Percentiles rank a stretch among this genome's conserved stretches.
These are phyloP conservation scores for Bufotes viridis DNA, from an alignment of 2,797 vertebrate genomes.

Conservation along the genomic window DNA sequence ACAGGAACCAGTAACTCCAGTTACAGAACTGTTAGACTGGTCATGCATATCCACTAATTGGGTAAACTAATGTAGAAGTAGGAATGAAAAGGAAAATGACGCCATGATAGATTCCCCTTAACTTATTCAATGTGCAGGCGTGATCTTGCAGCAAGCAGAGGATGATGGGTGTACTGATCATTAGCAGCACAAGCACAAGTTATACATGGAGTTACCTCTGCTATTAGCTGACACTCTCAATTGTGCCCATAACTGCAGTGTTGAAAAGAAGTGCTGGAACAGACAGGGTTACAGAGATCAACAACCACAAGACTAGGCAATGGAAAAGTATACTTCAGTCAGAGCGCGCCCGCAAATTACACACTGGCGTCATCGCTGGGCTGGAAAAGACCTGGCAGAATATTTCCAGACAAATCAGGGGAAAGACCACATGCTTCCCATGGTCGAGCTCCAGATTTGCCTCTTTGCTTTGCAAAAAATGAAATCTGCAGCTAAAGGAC, in stretches of 20 bases:
- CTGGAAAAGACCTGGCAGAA: not conserved
- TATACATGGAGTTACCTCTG: constrained; percentile 64
- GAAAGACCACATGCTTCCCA: too few species aligned
- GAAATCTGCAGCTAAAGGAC: too few species aligned
- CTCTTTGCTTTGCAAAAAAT: too few species aligned
- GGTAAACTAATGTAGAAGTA: not conserved
- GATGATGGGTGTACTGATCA: not conserved
- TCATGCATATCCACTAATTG: not conserved
- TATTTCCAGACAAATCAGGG: not conserved
- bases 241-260: constrained; percentile 73
- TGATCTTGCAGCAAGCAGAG: constrained; percentile 42
- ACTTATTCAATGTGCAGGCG: not conserved
- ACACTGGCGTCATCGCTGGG: not conserved
- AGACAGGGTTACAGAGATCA: constrained; percentile 38
- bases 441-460: too few species aligned
- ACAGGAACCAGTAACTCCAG: not conserved
- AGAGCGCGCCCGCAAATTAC: not conserved
- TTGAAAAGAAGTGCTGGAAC: constrained; percentile 69
- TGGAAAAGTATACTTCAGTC: not conserved
- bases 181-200: constrained; percentile 9
- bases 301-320: not conserved
- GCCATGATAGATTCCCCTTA: constrained; percentile 23
- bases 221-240: constrained; percentile 75
- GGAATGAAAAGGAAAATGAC: not conserved
- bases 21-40: not conserved